phyloP scores from a whole-genome alignment of 2,888 invertebrate species.

The Euphydryas editha region DNA sequence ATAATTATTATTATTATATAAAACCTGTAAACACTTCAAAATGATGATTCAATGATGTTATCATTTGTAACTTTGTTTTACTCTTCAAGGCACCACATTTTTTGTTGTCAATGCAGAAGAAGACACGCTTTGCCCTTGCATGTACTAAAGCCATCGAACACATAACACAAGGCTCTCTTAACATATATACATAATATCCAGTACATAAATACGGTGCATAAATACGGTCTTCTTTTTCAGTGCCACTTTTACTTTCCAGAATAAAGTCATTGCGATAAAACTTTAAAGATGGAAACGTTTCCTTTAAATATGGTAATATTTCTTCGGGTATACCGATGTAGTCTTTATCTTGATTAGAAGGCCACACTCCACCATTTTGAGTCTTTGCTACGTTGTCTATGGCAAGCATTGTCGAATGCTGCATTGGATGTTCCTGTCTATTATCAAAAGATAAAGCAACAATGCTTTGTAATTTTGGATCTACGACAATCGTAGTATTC shows the following conservation, averaged over 20 bases:
- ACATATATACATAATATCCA: conserved; percentile 92
- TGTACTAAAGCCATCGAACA: conserved; percentile 98
- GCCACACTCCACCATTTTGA: conserved; percentile 91
- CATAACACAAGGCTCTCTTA: conserved; percentile 96
- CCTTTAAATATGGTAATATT: conserved; percentile 61
- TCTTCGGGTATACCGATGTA: conserved; percentile 69
- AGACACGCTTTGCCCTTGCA: conserved; percentile 92
- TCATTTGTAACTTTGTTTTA: conserved; percentile 88
- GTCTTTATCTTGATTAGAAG: conserved; percentile 23
- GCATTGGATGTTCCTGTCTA: conserved; percentile 86
- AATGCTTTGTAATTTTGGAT: conserved; percentile 86
- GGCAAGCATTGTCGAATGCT: conserved; percentile 93
- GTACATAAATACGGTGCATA: conserved; percentile 92
- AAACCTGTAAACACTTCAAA: conserved; percentile 92
- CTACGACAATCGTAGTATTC: conserved; percentile 85
- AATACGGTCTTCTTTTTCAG: conserved; percentile 81
- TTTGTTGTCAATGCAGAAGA: conserved; percentile 85
- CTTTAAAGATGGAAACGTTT: conserved; percentile 58
- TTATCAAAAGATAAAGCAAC: conserved; percentile 87
- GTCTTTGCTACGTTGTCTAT: conserved; percentile 93
- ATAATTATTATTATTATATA: conserved; percentile 23
- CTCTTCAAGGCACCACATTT: conserved; percentile 88
- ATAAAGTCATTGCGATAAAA: conserved; percentile 70
- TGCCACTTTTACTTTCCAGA: conserved; percentile 47
- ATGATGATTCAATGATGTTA: conserved; percentile 93